Base-by-base conservation (phyloP, 2,888 invertebrate genomes). In the Drosophila trichaetosa region DNA sequence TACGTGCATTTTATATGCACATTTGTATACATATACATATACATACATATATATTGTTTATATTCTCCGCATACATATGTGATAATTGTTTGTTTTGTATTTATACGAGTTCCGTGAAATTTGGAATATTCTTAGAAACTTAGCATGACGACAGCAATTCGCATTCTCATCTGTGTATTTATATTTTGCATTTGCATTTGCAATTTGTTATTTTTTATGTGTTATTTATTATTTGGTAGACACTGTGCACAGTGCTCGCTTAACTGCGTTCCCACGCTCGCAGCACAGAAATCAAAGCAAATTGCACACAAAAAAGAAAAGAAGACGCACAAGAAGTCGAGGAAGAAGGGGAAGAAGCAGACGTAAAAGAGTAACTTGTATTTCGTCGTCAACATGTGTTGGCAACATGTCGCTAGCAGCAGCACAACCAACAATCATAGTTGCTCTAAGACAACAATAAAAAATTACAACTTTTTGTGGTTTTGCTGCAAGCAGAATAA, bases 261-360 rank as follows among this genome's bases (percentile, higher is more conserved):
- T 69, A 63, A 57, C 69, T 74, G 78, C 51, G 33, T 76, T 80
- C 78, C 68, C 80, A 78, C 80, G 72, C 65, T 71, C 21, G 24
- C 42, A 36, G 16, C 63, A 34, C 65, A 48, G 34, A 59, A 56
- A 62, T 48, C 56, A 60, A 59, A 65, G 36, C 24, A 56, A 73
- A 69, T 68, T 57, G 34, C 63, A 34, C n/a, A 11, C 13, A 46
- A 46, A 16, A 46, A 24, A 24, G 8, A 46, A 46, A 36, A 38
- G 54, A 53, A 33, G 53, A 54, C 24, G 34, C 16, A 53, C 10
- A 54, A 18, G 7, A 60, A 27, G 16, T 42, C 52, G 46, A 4
- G 24, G n/a, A 18, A 27, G 13, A 27, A n/a, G 13, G 36, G 18
- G 38, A 3, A 16, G 46, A 13, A 11, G 21, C 33, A 18, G 13